Base-by-base conservation (phyloP, 2,888 invertebrate species). In the Dysmachus trigonus region DNA sequence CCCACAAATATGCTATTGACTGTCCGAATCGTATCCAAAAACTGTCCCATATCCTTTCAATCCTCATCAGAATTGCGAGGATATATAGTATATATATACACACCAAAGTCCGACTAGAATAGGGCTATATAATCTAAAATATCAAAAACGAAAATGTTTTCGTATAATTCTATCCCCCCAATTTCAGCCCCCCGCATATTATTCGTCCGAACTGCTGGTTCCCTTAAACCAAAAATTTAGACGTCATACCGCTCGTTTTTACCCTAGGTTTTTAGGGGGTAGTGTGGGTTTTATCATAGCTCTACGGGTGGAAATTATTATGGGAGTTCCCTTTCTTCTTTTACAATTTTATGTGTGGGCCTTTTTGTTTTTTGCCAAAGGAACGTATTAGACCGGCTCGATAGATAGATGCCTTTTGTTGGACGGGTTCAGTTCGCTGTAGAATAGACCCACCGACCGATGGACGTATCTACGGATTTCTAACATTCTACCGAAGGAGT, bases 1-100 rank as follows among this genome's bases (percentile, higher is more conserved):
- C 13, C 62, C 81, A 81, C 81, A 81, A 81, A 81, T 81, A 81
- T 81, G 31, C 81, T 81, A 81, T 81, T 81, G 81, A 81, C 81
- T 62, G 81, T 51, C 53, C 81, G 35, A 81, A 81, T 81, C 35
- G 53, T 81, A 81, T 81, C 81, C 81, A 81, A 81, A 81, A 35
- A 73, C 31, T 81, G 31, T 51, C 30, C 51, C 79, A 18, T 5
- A 41, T 30, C 47, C 47, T 47, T n/a, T 47, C 47, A 47, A 47
- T 47, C n/a, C 47, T 47, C 47, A 47, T 47, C 47, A 47, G n/a
- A n/a, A 47, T 47, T 47, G n/a, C 18, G 47, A 47, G 47, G 6
- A 47, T 47, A 47, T 47, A n/a, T n/a, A n/a, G n/a, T n/a, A n/a
- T n/a, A n/a, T n/a, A n/a, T n/a, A n/a, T n/a, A n/a, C n/a, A 6